Percentiles rank a stretch among this genome's conserved stretches.
Evolutionary conservation across 2,888 invertebrate genomes (phyloP).

Genomic region (Pachydiplax longipennis): DNA sequence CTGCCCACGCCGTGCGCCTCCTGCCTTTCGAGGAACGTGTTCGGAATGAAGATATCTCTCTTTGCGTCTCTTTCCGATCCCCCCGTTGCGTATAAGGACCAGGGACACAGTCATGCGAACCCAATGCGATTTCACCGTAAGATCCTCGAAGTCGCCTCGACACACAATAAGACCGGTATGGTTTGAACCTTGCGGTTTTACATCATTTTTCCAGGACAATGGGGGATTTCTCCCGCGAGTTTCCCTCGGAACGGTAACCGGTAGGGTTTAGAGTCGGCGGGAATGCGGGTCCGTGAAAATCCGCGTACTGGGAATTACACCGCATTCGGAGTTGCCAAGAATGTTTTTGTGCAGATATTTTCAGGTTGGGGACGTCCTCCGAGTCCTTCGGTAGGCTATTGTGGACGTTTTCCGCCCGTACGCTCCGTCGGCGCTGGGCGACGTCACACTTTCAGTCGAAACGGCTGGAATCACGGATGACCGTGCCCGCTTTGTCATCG

Average conservation of each 20-base stretch:
- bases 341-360: background rate
- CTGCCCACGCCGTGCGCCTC: background rate
- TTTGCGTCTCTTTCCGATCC: background rate
- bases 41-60: slow-evolving; percentile 7
- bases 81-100: background rate
- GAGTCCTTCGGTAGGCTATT: background rate
- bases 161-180: background rate
- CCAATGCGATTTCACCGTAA: background rate
- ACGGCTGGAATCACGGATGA: background rate
- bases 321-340: background rate
- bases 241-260: background rate
- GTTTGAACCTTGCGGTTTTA: background rate
- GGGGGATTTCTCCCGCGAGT: background rate
- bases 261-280: background rate
- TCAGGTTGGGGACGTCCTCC: background rate
- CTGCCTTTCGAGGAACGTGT: slow-evolving; percentile 7
- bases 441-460: background rate
- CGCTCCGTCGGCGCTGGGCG: background rate
- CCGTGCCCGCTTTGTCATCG: background rate
- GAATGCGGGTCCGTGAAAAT: background rate
- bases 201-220: background rate
- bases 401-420: background rate
- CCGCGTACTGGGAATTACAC: background rate
- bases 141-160: background rate
- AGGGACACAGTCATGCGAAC: background rate